Conservation (phyloP, 2,113 vertebrate genomes). For the Ammodytes marinus region DNA sequence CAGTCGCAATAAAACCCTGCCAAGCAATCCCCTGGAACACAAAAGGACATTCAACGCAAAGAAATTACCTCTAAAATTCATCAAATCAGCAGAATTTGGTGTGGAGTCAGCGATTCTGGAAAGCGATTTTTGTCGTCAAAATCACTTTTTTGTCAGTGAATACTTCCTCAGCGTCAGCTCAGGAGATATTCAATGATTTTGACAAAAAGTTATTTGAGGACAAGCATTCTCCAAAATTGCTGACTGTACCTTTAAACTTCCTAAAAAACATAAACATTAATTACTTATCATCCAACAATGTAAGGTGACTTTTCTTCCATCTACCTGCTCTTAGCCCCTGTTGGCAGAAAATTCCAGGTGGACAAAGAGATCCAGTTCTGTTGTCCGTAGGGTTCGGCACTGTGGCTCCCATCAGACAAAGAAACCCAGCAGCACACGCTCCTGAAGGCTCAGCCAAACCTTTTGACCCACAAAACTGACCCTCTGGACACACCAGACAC, state of each 20-base stretch:
- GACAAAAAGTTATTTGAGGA: no score
- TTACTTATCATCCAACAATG: not conserved
- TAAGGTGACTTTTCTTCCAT: not conserved
- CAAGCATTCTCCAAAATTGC: no score
- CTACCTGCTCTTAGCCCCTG: slow-evolving; percentile 73
- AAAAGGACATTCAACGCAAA: not conserved
- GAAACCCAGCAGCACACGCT: slow-evolving; percentile 82
- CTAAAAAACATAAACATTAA: not conserved
- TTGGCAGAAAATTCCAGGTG: slow-evolving; percentile 83
- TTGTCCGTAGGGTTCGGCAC: slow-evolving; percentile 85
- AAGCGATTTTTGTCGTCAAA: no score
- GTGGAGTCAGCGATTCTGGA: not conserved
- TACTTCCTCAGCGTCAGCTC: no score
- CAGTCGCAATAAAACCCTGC: slow-evolving; percentile 84
- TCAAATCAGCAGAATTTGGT: not conserved
- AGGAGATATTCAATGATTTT: no score
- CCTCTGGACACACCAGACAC: slow-evolving; percentile 82
- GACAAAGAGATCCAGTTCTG: slow-evolving; percentile 84
- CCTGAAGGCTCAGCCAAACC: slow-evolving; percentile 85
- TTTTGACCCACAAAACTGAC: slow-evolving; percentile 85
- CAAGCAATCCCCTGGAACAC: slow-evolving; percentile 79
- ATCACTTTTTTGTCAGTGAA: no score
- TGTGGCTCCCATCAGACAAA: slow-evolving; percentile 80
- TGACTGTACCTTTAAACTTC: not conserved
- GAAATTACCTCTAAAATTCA: not conserved